Base-by-base conservation (phyloP, 2,797 vertebrate species). In the Hypotaenidia philippensis region DNA sequence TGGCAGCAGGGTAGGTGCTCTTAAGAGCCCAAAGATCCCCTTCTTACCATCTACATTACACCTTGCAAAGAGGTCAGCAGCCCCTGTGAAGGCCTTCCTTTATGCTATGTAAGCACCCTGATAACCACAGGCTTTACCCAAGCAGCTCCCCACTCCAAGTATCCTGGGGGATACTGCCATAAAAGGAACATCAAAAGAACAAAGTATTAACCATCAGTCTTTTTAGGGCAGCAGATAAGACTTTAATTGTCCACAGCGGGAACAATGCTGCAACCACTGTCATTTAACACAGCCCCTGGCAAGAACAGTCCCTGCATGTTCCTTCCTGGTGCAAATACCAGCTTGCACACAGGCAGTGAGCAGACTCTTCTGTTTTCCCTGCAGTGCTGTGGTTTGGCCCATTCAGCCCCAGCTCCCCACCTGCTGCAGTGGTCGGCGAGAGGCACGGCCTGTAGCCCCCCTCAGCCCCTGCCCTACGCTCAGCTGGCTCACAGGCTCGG, bases 231-330 rank as follows among this genome's bases (percentile, higher is more conserved):
- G 36, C 25, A 76, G 32, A 5, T 18, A 45, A 68, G 23, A 21
- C 22, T 57, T 72, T 32, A 52, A 47, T 0, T 40, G 6, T 15
- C 36, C 1, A 0, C 0, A 1, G 18, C 8, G 53, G 5, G 22
- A 44, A 50, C 22, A 49, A 75, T 7, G 12, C 19, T 55, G 25
- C 45, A 25, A 44, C 40, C 64, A 5, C 21, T 25, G 10, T 6
- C 16, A 19, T 18, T 13, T 70, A 81, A 63, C 9, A 49, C 60
- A 29, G 11, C 7, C 52, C 13, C 29, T 32, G 27, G 7, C 56
- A 71, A 45, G n/a, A 53, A 21, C 47, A 36, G 32, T 15, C 21
- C 52, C 61, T 22, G n/a, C 6, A 32, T 0, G 9, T 29, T 41
- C 8, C 31, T 34, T 23, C 47, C 55, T 4, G 21, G 5, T 32